Evolutionary conservation across 2,888 invertebrate genomes (phyloP), one percentile per base, ranked within the genome.

Genomic region (Troilus luridus): DNA sequence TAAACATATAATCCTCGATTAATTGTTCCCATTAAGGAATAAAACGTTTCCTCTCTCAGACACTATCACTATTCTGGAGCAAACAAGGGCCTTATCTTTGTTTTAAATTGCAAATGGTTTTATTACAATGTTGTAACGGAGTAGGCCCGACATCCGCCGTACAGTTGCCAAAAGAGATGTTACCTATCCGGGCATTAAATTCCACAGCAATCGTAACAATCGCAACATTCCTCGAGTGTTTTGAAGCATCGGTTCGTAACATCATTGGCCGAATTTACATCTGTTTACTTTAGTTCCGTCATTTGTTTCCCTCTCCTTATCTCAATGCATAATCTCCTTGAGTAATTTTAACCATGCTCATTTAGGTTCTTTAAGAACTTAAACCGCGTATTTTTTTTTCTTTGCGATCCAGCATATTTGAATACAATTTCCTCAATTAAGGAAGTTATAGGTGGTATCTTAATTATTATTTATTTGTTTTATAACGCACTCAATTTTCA

Each of bases 81-180:
- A 17, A 77, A 72, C 72, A 72, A 14, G 72, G 27, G 5, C 67
- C 41, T 77, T 41, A 41, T 41, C 41, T 77, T 77, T 77, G 56
- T 85, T 85, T 85, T 85, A 85, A 85, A 85, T 54, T 85, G 85
- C 85, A 85, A 85, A 85, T 85, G 56, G 17, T 85, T 85, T 17
- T n/a, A 58, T 85, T 85, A 56, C 11, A 85, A 11, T 54, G 19
- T 9, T 54, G 54, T 54, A 81, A 21, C 85, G 85, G 85, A 14
- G 56, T n/a, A 11, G 21, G n/a, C n/a, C 56, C 85, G n/a, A 85
- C 85, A 56, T 85, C 85, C 85, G 85, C 14, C n/a, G 56, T 5
- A n/a, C 0, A n/a, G 56, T 85, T 58, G n/a, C 85, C 56, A 85
- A 85, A 85, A 58, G 14, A 21, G 56, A n/a, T 85, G 56, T 56